A percentile compares a stretch with the other conserved stretches of the same genome.
Evolutionary conservation across 1,140 invertebrate genomes (phyloP).

Genomic region (Varroa destructor): DNA sequence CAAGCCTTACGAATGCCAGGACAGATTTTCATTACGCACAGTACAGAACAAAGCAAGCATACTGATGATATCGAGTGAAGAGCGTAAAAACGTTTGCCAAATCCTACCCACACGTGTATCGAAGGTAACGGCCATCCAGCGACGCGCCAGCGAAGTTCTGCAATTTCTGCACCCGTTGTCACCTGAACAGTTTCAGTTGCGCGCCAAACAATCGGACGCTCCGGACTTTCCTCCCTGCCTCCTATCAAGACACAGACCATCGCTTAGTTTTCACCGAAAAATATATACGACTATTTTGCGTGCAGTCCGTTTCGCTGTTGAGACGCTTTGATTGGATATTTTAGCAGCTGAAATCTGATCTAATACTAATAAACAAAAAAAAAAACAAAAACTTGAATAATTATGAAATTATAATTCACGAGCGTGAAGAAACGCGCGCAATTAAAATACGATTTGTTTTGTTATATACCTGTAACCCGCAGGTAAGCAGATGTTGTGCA

Average conservation of each 20-base stretch:
- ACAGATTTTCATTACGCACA: too few relatives aligned
- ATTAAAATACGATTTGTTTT: background rate
- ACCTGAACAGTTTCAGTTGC: background rate
- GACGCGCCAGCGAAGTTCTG: background rate
- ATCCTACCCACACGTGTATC: background rate
- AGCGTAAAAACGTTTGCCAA: too few relatives aligned
- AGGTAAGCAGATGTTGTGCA: slow-evolving; percentile 22
- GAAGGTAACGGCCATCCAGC: slow-evolving; percentile 13
- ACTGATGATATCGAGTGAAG: too few relatives aligned
- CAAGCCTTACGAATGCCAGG: too few relatives aligned
- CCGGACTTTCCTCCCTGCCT: slow-evolving; percentile 2
- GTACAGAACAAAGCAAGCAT: too few relatives aligned
- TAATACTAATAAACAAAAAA: too few relatives aligned
- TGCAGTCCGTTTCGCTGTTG: background rate
- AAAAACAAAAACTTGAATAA: too few relatives aligned
- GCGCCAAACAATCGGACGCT: background rate
- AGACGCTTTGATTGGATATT: too few relatives aligned
- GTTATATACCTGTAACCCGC: background rate
- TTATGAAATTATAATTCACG: too few relatives aligned
- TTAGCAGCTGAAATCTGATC: too few relatives aligned
- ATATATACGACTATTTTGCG: background rate
- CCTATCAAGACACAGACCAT: background rate
- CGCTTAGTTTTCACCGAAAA: background rate
- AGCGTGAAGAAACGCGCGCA: too few relatives aligned
- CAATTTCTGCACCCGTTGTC: background rate